phyloP scores from a whole-genome alignment of 2,797 vertebrate species.

The Bradypus variegatus region DNA sequence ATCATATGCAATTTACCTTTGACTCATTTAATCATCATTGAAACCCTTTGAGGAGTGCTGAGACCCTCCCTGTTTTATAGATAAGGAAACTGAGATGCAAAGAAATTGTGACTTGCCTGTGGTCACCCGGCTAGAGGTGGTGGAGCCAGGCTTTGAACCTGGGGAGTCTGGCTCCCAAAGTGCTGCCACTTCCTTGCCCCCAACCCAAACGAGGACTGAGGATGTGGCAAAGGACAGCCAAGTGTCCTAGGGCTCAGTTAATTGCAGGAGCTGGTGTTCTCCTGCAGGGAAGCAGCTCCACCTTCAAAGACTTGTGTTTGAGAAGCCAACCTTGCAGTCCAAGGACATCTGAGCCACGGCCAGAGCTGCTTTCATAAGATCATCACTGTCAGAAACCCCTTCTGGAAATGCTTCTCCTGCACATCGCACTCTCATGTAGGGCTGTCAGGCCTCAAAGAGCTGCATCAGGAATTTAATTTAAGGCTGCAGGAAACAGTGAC shows the following conservation, averaged over 20 bases:
- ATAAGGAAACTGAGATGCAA: not conserved
- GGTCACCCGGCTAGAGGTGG: rapidly evolving
- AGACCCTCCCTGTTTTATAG: not conserved
- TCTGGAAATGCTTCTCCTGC: not conserved
- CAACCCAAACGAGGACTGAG: not conserved
- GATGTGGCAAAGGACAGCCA: not conserved
- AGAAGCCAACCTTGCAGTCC: not conserved
- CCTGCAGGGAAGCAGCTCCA: not conserved
- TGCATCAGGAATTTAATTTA: not conserved
- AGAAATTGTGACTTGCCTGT: not conserved
- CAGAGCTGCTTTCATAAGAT: not conserved
- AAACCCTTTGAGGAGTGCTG: not conserved
- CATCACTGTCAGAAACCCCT: not conserved
- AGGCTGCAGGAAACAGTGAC: not conserved
- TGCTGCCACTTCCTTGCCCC: not conserved
- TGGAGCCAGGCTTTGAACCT: not conserved
- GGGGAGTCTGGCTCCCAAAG: not conserved
- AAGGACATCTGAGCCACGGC: not conserved
- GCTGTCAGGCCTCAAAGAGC: not conserved
- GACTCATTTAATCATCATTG: not conserved
- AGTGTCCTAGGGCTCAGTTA: not conserved
- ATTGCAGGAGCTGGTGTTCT: not conserved
- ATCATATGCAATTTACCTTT: not conserved
- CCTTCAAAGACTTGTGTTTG: not conserved
- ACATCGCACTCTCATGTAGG: not conserved